phyloP scores from a whole-genome alignment of 2,113 vertebrate species.

The Odocoileus virginianus region DNA sequence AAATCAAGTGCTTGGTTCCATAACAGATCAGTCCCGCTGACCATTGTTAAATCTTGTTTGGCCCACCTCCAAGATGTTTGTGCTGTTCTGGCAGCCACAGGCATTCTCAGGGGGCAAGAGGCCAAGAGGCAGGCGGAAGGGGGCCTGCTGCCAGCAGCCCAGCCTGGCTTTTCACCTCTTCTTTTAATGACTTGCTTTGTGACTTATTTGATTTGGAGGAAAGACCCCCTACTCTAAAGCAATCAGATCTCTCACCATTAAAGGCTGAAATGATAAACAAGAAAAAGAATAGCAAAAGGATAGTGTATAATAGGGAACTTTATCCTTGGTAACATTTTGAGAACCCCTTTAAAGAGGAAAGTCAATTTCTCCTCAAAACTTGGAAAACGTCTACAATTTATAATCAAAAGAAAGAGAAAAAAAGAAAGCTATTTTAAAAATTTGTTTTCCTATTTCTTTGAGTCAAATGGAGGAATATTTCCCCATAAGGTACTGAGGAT shows the following conservation, averaged over 20 bases:
- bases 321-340: not conserved
- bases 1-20: slow-evolving; percentile 50
- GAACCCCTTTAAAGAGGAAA: not conserved
- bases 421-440: not conserved
- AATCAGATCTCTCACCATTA: slow-evolving; percentile 28
- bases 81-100: not conserved
- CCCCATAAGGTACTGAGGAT: not conserved
- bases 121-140: not conserved
- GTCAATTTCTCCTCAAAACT: slow-evolving; percentile 38
- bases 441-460: not conserved
- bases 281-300: slow-evolving; percentile 1
- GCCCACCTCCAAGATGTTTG: slow-evolving; percentile 28
- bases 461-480: not conserved
- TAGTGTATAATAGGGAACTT: not conserved
- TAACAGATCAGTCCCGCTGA: slow-evolving; percentile 21
- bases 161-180: slow-evolving; percentile 13
- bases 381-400: not conserved
- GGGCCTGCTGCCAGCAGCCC: not conserved
- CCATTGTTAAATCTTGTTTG: slow-evolving; percentile 47
- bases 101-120: not conserved
- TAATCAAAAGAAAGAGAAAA: not conserved
- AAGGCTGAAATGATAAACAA: slow-evolving; percentile 42
- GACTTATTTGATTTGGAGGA: slow-evolving; percentile 38
- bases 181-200: slow-evolving; percentile 5
- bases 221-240: slow-evolving; percentile 13